Base-by-base conservation (phyloP, 2,888 invertebrate genomes). In the Lasius fuliginosus region DNA sequence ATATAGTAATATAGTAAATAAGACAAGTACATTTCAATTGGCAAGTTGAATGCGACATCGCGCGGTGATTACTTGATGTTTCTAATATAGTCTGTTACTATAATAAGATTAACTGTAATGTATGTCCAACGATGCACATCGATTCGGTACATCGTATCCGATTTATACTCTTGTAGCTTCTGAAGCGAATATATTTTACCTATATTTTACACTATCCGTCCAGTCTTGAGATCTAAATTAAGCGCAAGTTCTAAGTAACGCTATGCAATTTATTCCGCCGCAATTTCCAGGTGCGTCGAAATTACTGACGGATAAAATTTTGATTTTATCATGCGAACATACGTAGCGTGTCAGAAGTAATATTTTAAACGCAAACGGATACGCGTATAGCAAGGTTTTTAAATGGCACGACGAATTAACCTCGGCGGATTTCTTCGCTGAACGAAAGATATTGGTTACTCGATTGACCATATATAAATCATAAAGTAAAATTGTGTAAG, bases 21-120 rank as follows among this genome's bases (percentile, higher is more conserved):
- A 15, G 42, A 33, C 40, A 30, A 58, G 15, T 15, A 36, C 1
- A n/a, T 30, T 49, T n/a, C 12, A 60, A 12, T 6, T 3, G 53
- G 42, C 11, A 42, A 60, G 53, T 23, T 68, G 56, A 56, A 74
- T 77, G 77, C 84, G 15, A 49, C 56, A 77, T 83, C 68, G 74
- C 53, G 15, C 27, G 49, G 40, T 60, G 58, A 83, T 86, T 68
- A 85, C 81, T 86, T 69, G 82, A 82, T 85, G 85, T 84, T 85
- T 87, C 85, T 85, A 49, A 73, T 86, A 27, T 11, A 64, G 56
- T 85, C 85, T 64, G 56, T 40, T 84, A 36, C 23, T 40, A 36
- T 85, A 87, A 87, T 69, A 68, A 85, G 85, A 89, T 89, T 85
- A 89, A 88, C 89, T 81, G 82, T 85, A 84, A 85, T 84, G 85